A percentile compares a stretch with the other conserved stretches of the same genome.
phyloP scores from a whole-genome alignment of 1,140 invertebrate species.

The Pararge aegeria region DNA sequence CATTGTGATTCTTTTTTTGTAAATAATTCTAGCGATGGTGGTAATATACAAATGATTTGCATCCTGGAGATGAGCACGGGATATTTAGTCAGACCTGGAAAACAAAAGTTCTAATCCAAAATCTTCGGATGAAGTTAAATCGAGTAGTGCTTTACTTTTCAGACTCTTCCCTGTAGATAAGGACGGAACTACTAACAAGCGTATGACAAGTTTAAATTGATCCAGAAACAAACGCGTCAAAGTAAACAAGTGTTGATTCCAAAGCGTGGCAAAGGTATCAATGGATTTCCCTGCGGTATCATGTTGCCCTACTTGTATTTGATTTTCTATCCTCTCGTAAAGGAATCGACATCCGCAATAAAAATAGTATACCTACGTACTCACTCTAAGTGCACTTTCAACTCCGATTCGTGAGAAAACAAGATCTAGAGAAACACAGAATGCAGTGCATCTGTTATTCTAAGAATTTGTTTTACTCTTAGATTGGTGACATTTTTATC shows the following conservation, averaged over 20 bases:
- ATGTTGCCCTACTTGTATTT: neutral
- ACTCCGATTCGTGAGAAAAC: slow-evolving; percentile 4
- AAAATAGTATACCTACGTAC: neutral
- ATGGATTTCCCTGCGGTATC: neutral
- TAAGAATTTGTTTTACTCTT: slow-evolving; percentile 3
- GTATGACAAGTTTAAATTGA: no score
- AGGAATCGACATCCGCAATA: neutral
- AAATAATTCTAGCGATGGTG: no score
- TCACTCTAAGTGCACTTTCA: slow-evolving; percentile 11
- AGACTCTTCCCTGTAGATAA: no score
- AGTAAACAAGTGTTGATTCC: neutral
- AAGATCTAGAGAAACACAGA: neutral
- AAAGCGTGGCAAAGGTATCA: neutral
- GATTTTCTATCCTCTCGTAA: slow-evolving; percentile 13
- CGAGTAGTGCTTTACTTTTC: no score
- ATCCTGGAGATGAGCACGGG: no score
- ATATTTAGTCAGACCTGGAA: no score
- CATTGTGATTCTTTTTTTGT: no score
- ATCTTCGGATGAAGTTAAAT: no score
- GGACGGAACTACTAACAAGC: no score
- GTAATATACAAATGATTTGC: no score
- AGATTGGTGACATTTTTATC: slow-evolving; percentile 15
- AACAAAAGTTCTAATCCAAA: no score
- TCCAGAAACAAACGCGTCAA: neutral
- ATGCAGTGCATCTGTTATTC: neutral